Evolutionary conservation across 2,888 invertebrate genomes (phyloP).

Genomic region (Caenorhabditis plicata): DNA sequence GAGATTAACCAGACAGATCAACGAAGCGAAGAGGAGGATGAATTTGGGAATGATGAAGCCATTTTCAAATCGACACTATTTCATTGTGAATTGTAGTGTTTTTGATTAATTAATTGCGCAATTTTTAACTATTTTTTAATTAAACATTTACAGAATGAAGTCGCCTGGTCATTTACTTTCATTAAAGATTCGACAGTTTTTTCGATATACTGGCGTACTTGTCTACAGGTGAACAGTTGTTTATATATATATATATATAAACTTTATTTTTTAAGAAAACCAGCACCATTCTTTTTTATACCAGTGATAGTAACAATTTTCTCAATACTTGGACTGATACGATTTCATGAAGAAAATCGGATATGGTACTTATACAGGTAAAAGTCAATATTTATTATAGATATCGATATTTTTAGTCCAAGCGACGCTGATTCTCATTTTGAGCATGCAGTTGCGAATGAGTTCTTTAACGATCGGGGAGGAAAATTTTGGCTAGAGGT

Average conservation of each 20-base stretch:
- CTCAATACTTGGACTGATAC: conserved; percentile 40
- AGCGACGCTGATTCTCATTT: conserved; percentile 48
- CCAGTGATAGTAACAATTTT: conserved; percentile 42
- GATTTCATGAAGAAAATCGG: conserved; percentile 54
- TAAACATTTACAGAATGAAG: too few species aligned
- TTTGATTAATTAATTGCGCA: too few species aligned
- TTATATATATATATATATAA: conserved; percentile 3
- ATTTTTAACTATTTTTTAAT: too few species aligned
- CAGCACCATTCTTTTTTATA: conserved; percentile 49
- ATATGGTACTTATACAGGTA: conserved; percentile 52
- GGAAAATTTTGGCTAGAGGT: conserved; percentile 60
- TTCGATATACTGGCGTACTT: conserved; percentile 40
- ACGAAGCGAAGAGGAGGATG: too few species aligned
- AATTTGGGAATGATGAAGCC: too few species aligned
- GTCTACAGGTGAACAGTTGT: conserved; percentile 54
- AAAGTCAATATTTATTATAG: neutral
- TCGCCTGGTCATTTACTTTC: conserved; percentile 52
- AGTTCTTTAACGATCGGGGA: conserved; percentile 55
- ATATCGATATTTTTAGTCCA: conserved; percentile 34
- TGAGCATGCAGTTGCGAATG: conserved; percentile 53
- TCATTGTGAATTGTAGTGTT: too few species aligned
- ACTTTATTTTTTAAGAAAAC: conserved; percentile 34
- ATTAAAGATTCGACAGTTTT: conserved; percentile 45
- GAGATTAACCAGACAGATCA: too few species aligned
- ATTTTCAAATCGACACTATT: too few species aligned